Evolutionary conservation across 2,888 invertebrate genomes (phyloP), one percentile per base, ranked within the genome.

Genomic region (Lochmaea crataegi): DNA sequence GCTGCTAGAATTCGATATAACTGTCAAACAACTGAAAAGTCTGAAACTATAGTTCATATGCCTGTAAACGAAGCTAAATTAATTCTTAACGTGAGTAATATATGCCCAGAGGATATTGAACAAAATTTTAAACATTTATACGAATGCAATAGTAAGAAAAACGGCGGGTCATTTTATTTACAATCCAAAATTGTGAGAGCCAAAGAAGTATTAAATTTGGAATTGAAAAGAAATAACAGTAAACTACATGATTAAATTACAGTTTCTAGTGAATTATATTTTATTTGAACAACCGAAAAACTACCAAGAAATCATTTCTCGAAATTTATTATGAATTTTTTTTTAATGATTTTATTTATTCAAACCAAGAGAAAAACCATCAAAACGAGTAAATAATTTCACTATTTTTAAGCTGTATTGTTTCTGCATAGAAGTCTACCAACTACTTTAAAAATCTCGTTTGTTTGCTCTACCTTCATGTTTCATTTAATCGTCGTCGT

Each of bases 141-240:
- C 87, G 88, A 90, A 68, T 91, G 92, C 0, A 99, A 99, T 84
- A 97, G 97, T 68, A 96, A 95, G 85, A 82, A 91, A 0, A 96
- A 95, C 87, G 96, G 97, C 61, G 98, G 98, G 7, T 96, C 97
- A 0, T 95, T 98, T 84, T 99, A 99, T 87, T 85, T 99, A 75
- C 98, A 98, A 86, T 98, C 98, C 1, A 99, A 99, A 90, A 93
- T 98, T 41, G 92, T 93, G 32, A 89, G 95, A 80, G 96, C 96
- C 0, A 96, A 95, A 84, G 94, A 96, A 87, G 89, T 95, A 77
- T 87, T 96, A 80, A 94, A 95, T 78, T 89, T 91, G 56, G 96
- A 96, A 87, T 80, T 94, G 16, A 82, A 83, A 68, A 82, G 81
- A 45, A 53, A 53, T 68, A 45, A 38, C 22, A 48, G 14, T 1